These are phyloP conservation scores for Zaprionus capensis DNA, from an alignment of 1,140 invertebrate genomes.

Conservation along the genomic window DNA sequence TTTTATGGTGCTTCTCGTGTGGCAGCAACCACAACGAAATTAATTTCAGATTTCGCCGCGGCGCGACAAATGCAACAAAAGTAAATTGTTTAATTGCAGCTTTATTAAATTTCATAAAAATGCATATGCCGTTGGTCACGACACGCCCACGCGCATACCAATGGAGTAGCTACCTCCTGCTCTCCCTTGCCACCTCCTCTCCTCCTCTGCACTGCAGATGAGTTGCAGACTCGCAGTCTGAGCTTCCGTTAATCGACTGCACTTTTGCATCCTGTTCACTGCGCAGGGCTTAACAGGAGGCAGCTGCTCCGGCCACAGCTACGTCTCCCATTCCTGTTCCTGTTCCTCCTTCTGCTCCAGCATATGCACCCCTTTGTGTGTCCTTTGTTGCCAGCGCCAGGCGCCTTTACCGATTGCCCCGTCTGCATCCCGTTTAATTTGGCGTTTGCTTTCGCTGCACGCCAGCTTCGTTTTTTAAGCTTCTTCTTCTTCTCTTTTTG, in stretches of 20 bases:
- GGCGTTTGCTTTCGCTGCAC: constrained; percentile 53
- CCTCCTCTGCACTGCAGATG: constrained; percentile 4
- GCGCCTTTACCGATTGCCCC: constrained; percentile 10
- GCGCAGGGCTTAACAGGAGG: constrained; percentile 33
- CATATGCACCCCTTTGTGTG: constrained; percentile 44
- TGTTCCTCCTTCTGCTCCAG: constrained; percentile 2
- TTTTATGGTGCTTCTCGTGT: constrained; percentile 23
- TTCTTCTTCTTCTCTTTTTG: constrained; percentile 12
- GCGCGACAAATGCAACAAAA: constrained; percentile 69
- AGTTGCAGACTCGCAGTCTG: constrained; percentile 37
- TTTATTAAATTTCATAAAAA: constrained; percentile 81
- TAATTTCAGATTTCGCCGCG: constrained; percentile 60
- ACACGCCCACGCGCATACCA: constrained; percentile 45
- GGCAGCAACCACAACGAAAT: constrained; percentile 64
- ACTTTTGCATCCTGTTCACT: constrained; percentile 73
- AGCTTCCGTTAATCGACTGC: constrained; percentile 76
- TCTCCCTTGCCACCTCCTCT: constrained; percentile 1
- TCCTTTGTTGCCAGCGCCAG: constrained; percentile 54
- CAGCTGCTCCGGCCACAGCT: constrained; percentile 9
- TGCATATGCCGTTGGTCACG: constrained; percentile 63
- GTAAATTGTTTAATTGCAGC: constrained; percentile 66
- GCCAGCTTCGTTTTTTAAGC: constrained; percentile 44
- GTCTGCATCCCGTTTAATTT: constrained; percentile 67
- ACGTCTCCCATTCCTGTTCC: not conserved
- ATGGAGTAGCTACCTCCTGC: not conserved